Percentiles rank a stretch among this genome's conserved stretches.
Evolutionary conservation across 2,113 vertebrate species (phyloP).

Genomic region (Narcine bancroftii): DNA sequence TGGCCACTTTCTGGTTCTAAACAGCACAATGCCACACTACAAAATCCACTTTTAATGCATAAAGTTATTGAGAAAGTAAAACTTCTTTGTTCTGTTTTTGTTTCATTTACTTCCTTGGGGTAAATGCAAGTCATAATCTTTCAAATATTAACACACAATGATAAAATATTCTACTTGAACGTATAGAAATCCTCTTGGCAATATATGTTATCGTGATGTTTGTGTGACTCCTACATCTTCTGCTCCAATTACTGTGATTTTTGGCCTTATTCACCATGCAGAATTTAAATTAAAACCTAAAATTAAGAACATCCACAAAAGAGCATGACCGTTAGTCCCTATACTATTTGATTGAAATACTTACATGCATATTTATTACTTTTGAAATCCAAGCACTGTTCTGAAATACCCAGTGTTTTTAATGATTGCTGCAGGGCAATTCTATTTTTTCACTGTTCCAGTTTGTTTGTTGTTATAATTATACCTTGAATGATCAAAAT

Average conservation of each 20-base stretch:
- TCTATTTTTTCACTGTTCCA: not conserved
- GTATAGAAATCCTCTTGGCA: not conserved
- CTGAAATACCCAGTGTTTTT: not conserved
- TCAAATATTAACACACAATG: not conserved
- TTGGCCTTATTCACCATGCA: not conserved
- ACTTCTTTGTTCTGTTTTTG: not conserved
- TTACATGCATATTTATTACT: not conserved
- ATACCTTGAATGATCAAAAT: not conserved
- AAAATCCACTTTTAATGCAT: not conserved
- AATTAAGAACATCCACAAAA: not conserved
- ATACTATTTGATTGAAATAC: not conserved
- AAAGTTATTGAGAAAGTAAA: not conserved
- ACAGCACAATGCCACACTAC: not conserved
- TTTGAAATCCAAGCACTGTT: not conserved
- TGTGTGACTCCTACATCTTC: not conserved
- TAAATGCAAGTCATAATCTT: not conserved
- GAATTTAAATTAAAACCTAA: not conserved
- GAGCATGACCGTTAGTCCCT: not conserved
- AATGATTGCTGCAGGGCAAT: not conserved
- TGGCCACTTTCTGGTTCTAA: not conserved
- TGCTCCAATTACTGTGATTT: not conserved
- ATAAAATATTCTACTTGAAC: not conserved
- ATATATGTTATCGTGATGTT: not conserved
- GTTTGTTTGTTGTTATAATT: not conserved
- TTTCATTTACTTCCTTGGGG: not conserved